Base-by-base conservation (phyloP, 2,113 vertebrate genomes). In the Callionymus lyra region DNA sequence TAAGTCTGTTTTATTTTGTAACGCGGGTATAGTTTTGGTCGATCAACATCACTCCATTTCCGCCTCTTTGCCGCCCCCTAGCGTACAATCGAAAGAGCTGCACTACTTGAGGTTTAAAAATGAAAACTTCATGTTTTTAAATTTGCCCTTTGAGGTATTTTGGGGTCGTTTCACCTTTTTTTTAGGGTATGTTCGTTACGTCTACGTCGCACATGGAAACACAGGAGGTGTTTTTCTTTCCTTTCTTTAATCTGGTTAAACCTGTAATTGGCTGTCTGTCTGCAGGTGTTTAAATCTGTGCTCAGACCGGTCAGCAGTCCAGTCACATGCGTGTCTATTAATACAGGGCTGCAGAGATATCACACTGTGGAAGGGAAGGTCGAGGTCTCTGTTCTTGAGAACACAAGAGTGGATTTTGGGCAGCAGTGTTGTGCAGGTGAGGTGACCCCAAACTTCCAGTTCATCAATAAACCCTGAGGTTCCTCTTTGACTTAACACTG, bases 311-410 rank as follows among this genome's bases (percentile, higher is more conserved):
- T 21, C 50, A 61, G 49, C 41, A 41, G 40, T 15, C 21, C 5
- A 36, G 47, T 73, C 76, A 74, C 72, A 47, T 75, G 73, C 27
- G 5, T 31, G 43, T 6, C 57, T 74, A 65, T 74, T 76, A 62
- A 64, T 68, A 72, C 21, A 72, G 60, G 36, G 41, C 43, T 21
- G 56, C 51, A n/a, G 61, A 6, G 9, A n/a, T 14, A 11, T 31
- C 12, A 44, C 49, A 40, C 49, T 27, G 21, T 27, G 21, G 8
- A 61, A 45, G 16, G 49, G 70, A 69, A 72, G 72, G 63, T 70
- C 59, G 56, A 56, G 19, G 5, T 2, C 16, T 36, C 12, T 37
- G 16, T 27, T 27, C n/a, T 27, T 8, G 4, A 27, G 4, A 27
- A 8, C 21, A 27, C 21, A 27, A 8, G 4, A 27, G 21, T 27